These are phyloP conservation scores for Noturus placidus DNA, from an alignment of 2,113 vertebrate species.

Conservation along the genomic window DNA sequence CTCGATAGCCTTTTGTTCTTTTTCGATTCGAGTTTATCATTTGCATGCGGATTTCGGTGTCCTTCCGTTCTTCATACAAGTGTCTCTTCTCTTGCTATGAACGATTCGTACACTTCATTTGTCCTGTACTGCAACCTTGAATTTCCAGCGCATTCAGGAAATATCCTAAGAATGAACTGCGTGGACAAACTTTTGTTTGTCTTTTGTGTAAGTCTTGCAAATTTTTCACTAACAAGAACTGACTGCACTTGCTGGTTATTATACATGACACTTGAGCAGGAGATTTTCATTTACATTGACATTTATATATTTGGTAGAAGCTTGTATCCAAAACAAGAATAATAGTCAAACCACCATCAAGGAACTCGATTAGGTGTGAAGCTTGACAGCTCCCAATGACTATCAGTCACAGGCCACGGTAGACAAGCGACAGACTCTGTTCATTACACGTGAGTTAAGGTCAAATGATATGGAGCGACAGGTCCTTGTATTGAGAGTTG, in stretches of 20 bases:
- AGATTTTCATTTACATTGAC: not conserved
- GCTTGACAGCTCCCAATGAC: not conserved
- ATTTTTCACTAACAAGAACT: slow-evolving; percentile 1
- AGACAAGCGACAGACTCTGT: not conserved
- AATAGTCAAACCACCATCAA: not conserved
- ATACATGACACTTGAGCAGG: slow-evolving; percentile 27
- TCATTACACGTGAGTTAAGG: not conserved
- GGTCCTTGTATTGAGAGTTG: not conserved
- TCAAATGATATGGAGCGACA: not conserved
- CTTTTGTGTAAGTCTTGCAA: slow-evolving; percentile 13
- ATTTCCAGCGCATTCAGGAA: not conserved
- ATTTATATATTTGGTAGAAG: not conserved
- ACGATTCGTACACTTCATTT: no score
- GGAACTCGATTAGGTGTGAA: not conserved
- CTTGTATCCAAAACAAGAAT: not conserved
- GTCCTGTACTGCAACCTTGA: slow-evolving; percentile 26
- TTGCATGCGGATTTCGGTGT: slow-evolving; percentile 46
- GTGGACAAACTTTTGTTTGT: no score
- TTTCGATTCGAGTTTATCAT: slow-evolving; percentile 45
- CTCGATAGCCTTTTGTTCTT: slow-evolving; percentile 38
- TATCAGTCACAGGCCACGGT: not conserved
- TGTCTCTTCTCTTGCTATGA: slow-evolving; percentile 36
- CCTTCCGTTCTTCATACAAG: slow-evolving; percentile 25
- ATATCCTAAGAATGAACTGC: not conserved
- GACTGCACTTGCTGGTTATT: slow-evolving; percentile 15